phyloP scores from a whole-genome alignment of 2,113 vertebrate species.

The Zingel zingel region DNA sequence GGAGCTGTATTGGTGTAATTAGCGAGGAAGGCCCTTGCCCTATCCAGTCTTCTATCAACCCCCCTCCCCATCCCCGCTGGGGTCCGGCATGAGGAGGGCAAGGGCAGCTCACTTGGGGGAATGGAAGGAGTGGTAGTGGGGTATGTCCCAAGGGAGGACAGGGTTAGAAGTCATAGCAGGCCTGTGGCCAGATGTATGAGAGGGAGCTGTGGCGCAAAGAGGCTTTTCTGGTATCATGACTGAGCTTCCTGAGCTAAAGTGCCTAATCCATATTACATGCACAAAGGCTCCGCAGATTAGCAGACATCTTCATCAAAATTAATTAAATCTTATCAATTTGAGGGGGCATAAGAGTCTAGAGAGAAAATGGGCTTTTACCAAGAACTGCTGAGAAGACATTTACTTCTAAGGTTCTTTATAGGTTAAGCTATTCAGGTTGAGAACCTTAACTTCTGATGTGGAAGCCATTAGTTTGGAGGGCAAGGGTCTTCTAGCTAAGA shows the following conservation, averaged over 20 bases:
- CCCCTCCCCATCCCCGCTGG: constrained; percentile 38
- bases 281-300: constrained; percentile 80
- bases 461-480: constrained; percentile 78
- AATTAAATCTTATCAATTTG: constrained; percentile 75
- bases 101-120: constrained; percentile 63
- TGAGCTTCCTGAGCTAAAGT: constrained; percentile 78
- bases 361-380: constrained; percentile 63
- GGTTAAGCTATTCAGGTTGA: constrained; percentile 75
- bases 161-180: constrained; percentile 79
- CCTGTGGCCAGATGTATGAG: constrained; percentile 79
- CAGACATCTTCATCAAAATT: constrained; percentile 78
- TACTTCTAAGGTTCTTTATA: constrained; percentile 66
- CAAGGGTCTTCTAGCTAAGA: constrained; percentile 68
- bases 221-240: constrained; percentile 80
- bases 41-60: constrained; percentile 71
- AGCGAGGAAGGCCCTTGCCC: constrained; percentile 80
- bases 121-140: constrained; percentile 62
- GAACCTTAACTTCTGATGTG: constrained; percentile 73
- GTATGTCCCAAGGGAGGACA: constrained; percentile 64
- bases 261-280: constrained; percentile 84
- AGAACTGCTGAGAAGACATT: constrained; percentile 68
- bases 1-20: constrained; percentile 81
- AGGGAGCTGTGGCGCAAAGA: constrained; percentile 73
- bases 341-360: constrained; percentile 33
- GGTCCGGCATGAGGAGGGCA: constrained; percentile 58